These are phyloP conservation scores for Palythoa caribaeorum DNA, from an alignment of 92 coral and sea anemone species.

Conservation along the genomic window DNA sequence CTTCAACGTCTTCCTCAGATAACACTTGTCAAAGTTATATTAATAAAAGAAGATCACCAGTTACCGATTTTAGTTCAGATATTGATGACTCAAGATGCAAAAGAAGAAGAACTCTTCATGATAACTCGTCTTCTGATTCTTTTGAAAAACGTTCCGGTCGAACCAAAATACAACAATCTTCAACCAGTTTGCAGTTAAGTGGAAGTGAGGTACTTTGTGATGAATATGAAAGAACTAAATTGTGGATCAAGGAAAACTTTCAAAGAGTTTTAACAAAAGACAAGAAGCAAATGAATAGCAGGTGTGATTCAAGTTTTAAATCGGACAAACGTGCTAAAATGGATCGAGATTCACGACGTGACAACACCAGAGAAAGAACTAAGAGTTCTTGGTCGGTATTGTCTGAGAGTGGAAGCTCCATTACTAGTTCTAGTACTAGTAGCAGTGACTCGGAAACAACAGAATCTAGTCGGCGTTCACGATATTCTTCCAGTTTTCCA, in stretches of 20 bases:
- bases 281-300: background rate
- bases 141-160: background rate
- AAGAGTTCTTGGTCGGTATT: background rate
- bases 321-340: background rate
- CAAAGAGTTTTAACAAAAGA: background rate
- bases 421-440: background rate
- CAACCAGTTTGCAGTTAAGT: background rate
- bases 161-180: background rate
- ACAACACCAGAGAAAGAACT: background rate
- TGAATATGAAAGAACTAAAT: conserved; percentile 39
- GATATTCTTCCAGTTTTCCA: background rate
- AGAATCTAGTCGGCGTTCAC: background rate
- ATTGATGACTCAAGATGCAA: background rate
- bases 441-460: background rate
- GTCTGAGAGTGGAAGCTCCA: background rate
- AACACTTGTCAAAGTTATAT: background rate
- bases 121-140: background rate
- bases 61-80: background rate
- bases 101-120: background rate
- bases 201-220: background rate
- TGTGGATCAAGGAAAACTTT: conserved; percentile 36
- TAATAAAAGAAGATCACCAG: background rate
- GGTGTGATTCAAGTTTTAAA: background rate
- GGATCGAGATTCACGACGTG: background rate
- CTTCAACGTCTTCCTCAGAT: background rate